These are phyloP conservation scores for Uria lomvia DNA, from an alignment of 2,113 vertebrate species.

Conservation along the genomic window DNA sequence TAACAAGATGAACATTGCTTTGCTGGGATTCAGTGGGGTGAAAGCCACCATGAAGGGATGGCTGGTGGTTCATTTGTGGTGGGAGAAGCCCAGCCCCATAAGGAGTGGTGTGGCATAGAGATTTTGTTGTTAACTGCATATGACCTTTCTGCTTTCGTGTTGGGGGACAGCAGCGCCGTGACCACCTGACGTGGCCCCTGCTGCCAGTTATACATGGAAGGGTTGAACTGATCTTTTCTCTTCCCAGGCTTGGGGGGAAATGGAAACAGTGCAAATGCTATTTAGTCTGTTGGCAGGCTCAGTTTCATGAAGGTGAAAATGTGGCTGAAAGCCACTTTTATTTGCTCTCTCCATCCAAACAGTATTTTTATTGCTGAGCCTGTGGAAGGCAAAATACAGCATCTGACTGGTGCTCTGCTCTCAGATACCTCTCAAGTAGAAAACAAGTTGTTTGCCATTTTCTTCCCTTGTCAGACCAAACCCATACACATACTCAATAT, in stretches of 20 bases:
- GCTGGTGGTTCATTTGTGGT: neutral
- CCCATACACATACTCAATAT: slow-evolving; percentile 30
- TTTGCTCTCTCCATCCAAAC: neutral
- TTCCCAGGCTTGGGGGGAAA: neutral
- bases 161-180: neutral
- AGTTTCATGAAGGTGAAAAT: neutral
- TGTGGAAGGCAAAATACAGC: neutral
- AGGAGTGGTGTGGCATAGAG: neutral
- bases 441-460: slow-evolving; percentile 54
- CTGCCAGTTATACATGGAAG: neutral
- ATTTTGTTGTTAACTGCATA: neutral
- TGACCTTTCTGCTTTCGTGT: neutral
- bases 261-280: neutral
- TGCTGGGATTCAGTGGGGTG: neutral
- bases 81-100: neutral
- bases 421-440: slow-evolving; percentile 13
- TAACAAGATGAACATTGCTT: neutral
- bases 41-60: neutral
- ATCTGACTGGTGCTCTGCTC: neutral
- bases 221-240: neutral
- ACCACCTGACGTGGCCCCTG: neutral
- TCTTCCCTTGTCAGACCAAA: slow-evolving; percentile 43
- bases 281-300: neutral
- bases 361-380: neutral
- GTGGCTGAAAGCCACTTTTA: neutral